Percentiles rank a stretch among this genome's conserved stretches.
Conservation (phyloP, 1,140 invertebrate genomes). For the Chelonus insularis region DNA sequence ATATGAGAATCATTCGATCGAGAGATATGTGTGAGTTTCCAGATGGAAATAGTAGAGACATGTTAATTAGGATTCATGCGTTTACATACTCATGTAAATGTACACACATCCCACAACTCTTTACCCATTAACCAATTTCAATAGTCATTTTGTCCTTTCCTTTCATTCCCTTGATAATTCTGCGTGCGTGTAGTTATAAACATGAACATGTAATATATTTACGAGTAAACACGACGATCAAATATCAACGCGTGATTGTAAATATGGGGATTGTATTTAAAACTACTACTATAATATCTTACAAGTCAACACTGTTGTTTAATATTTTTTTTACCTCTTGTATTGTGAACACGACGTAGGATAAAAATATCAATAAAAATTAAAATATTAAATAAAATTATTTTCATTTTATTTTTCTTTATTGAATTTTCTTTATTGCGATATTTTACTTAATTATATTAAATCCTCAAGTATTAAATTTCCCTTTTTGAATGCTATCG, state of each 20-base stretch:
- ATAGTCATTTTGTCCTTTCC: too few species aligned
- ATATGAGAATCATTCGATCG: too few species aligned
- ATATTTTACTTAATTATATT: too few species aligned
- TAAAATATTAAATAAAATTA: too few species aligned
- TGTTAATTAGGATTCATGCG: neutral
- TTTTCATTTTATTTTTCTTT: too few species aligned
- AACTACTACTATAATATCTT: neutral
- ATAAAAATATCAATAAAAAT: too few species aligned
- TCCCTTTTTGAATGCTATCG: too few species aligned
- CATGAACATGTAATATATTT: constrained; percentile 3
- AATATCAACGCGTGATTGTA: constrained; percentile 5
- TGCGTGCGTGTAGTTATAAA: neutral
- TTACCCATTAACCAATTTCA: neutral
- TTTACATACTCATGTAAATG: neutral
- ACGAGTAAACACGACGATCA: neutral
- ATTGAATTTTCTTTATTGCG: too few species aligned
- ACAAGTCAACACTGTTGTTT: neutral
- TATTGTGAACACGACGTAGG: too few species aligned
- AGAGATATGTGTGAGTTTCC: neutral
- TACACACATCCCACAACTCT: neutral
- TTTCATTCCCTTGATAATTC: neutral
- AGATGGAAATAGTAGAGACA: neutral
- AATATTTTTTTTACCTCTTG: too few species aligned
- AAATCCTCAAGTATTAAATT: too few species aligned
- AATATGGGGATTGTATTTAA: neutral